phyloP scores from a whole-genome alignment of 2,888 invertebrate genomes.

The Drosophila peninsularis region DNA sequence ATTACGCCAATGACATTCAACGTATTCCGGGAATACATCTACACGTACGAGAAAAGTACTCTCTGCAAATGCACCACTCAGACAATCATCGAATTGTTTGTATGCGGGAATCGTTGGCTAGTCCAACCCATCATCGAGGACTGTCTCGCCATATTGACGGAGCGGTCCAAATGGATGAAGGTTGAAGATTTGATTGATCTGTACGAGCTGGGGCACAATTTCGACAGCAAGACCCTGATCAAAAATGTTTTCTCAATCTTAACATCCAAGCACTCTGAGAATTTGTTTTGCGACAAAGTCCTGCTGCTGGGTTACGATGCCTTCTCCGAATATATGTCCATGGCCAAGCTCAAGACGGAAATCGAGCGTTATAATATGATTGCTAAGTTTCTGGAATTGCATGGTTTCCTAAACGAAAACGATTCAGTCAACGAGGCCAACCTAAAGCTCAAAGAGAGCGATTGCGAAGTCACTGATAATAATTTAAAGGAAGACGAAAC shows the following conservation, averaged over 20 bases:
- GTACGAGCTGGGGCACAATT: constrained; percentile 14
- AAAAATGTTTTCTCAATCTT: not conserved
- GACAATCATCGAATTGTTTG: constrained; percentile 18
- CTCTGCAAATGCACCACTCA: not conserved
- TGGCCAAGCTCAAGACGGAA: not conserved
- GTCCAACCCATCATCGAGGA: constrained; percentile 11
- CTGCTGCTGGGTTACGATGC: not conserved
- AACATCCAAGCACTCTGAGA: not conserved
- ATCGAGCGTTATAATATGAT: constrained; percentile 10
- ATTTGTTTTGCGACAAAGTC: constrained; percentile 7
- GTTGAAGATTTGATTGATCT: constrained; percentile 5
- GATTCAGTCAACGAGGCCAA: not conserved
- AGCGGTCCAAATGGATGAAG: not conserved
- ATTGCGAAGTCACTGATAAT: not conserved
- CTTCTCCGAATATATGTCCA: constrained; percentile 14
- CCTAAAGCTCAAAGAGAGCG: not conserved
- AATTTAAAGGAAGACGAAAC: not conserved
- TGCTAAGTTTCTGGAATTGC: constrained; percentile 1
- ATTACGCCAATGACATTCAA: constrained; percentile 21
- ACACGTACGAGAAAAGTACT: constrained; percentile 5
- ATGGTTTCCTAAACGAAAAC: constrained; percentile 1
- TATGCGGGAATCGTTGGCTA: constrained; percentile 18
- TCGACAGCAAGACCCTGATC: not conserved
- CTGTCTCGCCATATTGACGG: not conserved
- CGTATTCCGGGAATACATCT: constrained; percentile 28